Conservation (phyloP, 2,113 vertebrate species). For the Strix aluco region DNA sequence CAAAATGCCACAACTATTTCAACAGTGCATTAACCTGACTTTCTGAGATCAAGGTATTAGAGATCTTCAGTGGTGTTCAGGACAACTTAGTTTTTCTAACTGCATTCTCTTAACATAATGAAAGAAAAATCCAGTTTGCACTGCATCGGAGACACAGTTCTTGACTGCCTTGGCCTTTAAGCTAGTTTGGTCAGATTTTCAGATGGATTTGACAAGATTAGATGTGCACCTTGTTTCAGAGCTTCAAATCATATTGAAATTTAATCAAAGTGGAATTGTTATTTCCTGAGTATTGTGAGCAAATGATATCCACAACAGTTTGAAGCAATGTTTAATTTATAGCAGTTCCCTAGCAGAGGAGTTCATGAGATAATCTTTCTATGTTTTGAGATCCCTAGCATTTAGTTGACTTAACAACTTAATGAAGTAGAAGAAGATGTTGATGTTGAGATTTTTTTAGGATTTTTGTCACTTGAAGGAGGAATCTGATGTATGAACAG, state of each 20-base stretch:
- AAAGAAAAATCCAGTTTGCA: neutral
- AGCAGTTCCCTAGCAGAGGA: neutral
- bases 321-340: neutral
- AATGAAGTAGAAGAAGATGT: neutral
- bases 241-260: neutral
- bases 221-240: neutral
- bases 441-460: rapidly evolving
- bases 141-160: neutral
- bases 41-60: neutral
- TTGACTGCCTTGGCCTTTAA: neutral
- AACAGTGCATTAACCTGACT: neutral
- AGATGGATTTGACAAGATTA: neutral
- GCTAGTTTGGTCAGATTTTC: neutral
- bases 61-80: neutral
- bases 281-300: neutral
- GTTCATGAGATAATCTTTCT: neutral
- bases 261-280: neutral
- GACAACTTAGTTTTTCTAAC: neutral
- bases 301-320: neutral
- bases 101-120: neutral
- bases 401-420: neutral
- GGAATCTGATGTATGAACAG: neutral
- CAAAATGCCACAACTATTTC: neutral
- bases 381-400: neutral
- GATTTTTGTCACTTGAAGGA: neutral